phyloP scores from a whole-genome alignment of 2,797 vertebrate genomes.

The Gobionotothen gibberifrons region DNA sequence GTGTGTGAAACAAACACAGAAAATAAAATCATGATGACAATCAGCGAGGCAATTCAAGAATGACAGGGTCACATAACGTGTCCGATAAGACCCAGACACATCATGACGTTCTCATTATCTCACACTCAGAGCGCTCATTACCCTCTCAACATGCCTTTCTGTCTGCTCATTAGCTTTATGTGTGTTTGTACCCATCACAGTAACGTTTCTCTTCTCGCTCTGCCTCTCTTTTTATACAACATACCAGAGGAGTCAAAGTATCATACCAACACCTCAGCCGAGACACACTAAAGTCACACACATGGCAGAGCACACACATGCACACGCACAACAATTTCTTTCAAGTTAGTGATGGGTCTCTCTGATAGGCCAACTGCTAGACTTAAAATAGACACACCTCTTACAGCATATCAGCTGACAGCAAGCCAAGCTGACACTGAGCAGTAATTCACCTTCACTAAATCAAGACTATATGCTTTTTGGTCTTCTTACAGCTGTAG shows the following conservation, averaged over 20 bases:
- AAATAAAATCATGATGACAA: slow-evolving; percentile 8
- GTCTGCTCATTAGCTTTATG: slow-evolving; percentile 41
- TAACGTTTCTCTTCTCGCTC: slow-evolving; percentile 12
- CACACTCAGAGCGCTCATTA: slow-evolving; percentile 16
- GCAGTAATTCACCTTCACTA: slow-evolving; percentile 28
- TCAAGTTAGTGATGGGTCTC: slow-evolving; percentile 17
- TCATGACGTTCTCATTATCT: slow-evolving; percentile 31
- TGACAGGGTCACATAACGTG: neutral
- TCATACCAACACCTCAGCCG: slow-evolving; percentile 52
- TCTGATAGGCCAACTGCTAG: slow-evolving; percentile 20
- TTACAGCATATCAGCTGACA: slow-evolving; percentile 58
- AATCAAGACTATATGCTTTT: slow-evolving; percentile 9
- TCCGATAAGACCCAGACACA: slow-evolving; percentile 11
- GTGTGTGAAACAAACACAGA: slow-evolving; percentile 4
- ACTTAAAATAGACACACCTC: slow-evolving; percentile 64
- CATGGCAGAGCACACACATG: slow-evolving; percentile 17
- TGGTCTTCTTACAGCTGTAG: neutral
- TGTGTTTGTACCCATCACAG: slow-evolving; percentile 22
- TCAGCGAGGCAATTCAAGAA: slow-evolving; percentile 1
- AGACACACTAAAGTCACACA: slow-evolving; percentile 45
- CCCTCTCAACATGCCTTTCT: slow-evolving; percentile 58
- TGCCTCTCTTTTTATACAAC: slow-evolving; percentile 25
- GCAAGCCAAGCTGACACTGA: slow-evolving; percentile 34
- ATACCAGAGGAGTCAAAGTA: slow-evolving; percentile 57
- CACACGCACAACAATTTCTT: slow-evolving; percentile 22